Base-by-base conservation (phyloP, 2,113 vertebrate genomes). In the Dendropsophus ebraccatus region DNA sequence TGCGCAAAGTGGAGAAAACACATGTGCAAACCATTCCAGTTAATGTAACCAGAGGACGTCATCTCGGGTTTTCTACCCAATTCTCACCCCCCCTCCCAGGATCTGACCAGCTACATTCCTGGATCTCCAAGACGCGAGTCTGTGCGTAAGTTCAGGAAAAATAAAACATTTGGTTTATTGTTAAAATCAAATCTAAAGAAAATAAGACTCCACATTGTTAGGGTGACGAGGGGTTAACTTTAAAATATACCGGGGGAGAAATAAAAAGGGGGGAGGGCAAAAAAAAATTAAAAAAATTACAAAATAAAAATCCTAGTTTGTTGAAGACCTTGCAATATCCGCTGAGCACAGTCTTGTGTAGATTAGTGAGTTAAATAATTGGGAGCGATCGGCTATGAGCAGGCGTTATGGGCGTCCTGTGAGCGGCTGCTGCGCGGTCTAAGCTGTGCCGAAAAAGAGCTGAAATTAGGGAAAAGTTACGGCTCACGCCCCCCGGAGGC, bases 81-180 rank as follows among this genome's bases (percentile, higher is more conserved):
- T 2, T 10, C 21, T 17, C 54, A 60, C 23, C 21, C 60, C 3
- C 60, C 10, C 54, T 2, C 35, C 35, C 19, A 2, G 6, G 32
- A 23, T 28, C 58, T 62, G 5, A 62, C 45, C 19, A 23, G 32
- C 58, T 1, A 28, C n/a, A 1, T 41, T 72, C 35, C 11, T 11
- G 19, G 14, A 30, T 37, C 17, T 37, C 16, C 4, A 32, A 6
- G 62, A 5, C 13, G 12, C 37, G 47, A 70, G 67, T 79, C 56
- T 52, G 73, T 49, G 72, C 30, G 50, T 25, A 72, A 72, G 28
- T 17, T 79, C 23, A 54, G 32, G 32, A 65, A 79, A 80, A 80
- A 80, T 62, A 86, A 85, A 85, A 86, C 74, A 69, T 69, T 74
- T 86, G 84, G 50, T 80, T 81, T 74, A 86, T 81, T 81, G 77